Evolutionary conservation across 1,140 invertebrate species (phyloP).

Genomic region (Trachymyrmex cornetzi): DNA sequence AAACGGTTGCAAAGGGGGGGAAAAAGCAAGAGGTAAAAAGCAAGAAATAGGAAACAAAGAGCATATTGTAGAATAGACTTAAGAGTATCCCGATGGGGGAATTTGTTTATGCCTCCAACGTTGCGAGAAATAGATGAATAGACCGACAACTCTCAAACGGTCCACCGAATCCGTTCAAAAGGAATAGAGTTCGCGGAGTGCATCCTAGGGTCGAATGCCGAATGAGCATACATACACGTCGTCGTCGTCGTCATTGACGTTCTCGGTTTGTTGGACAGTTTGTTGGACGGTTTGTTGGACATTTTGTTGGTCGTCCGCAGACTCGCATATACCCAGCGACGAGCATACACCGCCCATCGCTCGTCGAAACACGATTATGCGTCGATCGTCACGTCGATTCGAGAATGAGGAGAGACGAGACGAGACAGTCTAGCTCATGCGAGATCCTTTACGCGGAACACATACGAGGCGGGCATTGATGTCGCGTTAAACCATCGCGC

Average conservation of each 20-base stretch:
- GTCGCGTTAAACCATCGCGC: conserved; percentile 48
- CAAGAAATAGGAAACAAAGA: too few species aligned
- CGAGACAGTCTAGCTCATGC: conserved; percentile 23
- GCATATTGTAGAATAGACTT: too few species aligned
- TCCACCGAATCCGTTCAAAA: background rate
- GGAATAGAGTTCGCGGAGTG: background rate
- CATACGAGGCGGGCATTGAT: conserved; percentile 4
- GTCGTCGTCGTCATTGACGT: conserved; percentile 27
- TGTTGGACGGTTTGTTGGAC: conserved; percentile 29
- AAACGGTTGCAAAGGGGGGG: too few species aligned
- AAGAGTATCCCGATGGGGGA: background rate
- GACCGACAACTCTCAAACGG: background rate
- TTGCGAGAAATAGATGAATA: background rate
- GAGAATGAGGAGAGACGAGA: conserved; percentile 26
- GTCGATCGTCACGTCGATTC: conserved; percentile 66
- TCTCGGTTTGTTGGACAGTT: conserved; percentile 1
- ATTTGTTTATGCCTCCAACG: background rate
- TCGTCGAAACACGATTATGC: conserved; percentile 57
- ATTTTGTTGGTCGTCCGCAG: conserved; percentile 67
- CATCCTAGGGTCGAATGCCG: conserved; percentile 37
- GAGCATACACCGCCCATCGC: conserved; percentile 70
- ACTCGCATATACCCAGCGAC: conserved; percentile 72
- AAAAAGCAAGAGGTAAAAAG: too few species aligned
- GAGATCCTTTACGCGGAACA: conserved; percentile 34
- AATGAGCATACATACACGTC: conserved; percentile 70